Conservation (phyloP, 2,113 vertebrate genomes). For the Corythaeola cristata region DNA sequence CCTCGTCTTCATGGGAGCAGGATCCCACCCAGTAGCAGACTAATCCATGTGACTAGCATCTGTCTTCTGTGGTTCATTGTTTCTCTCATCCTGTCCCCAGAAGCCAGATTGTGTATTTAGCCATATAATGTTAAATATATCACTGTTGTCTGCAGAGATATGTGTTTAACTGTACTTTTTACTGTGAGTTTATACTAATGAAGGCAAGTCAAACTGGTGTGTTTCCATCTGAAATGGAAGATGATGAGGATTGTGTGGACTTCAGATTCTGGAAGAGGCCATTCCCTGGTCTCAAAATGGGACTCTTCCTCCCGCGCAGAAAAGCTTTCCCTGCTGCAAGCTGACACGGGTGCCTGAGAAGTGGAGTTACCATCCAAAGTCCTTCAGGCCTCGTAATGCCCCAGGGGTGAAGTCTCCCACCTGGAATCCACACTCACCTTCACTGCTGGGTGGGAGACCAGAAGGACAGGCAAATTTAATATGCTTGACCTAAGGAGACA, state of each 20-base stretch:
- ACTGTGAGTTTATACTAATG: background rate
- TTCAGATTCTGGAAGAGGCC: background rate
- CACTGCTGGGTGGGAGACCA: background rate
- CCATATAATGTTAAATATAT: background rate
- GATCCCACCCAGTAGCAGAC: background rate
- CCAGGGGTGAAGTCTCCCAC: background rate
- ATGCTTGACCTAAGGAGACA: background rate
- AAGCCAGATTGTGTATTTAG: background rate
- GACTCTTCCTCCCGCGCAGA: background rate
- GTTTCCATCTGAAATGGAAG: background rate
- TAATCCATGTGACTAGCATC: background rate
- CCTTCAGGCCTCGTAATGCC: background rate
- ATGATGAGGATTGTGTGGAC: background rate
- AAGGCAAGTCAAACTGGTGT: background rate
- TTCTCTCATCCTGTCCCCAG: background rate
- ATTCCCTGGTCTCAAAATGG: background rate
- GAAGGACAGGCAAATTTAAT: background rate
- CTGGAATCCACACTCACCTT: background rate
- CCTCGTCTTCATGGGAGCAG: background rate
- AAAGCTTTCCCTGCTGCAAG: background rate
- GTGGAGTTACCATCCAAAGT: background rate
- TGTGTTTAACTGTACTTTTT: background rate
- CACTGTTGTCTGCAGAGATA: background rate
- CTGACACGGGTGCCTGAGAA: background rate
- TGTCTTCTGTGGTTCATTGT: background rate